Percentiles rank a stretch among this genome's conserved stretches.
phyloP scores from a whole-genome alignment of 2,888 invertebrate genomes.

The Cerastoderma edule region DNA sequence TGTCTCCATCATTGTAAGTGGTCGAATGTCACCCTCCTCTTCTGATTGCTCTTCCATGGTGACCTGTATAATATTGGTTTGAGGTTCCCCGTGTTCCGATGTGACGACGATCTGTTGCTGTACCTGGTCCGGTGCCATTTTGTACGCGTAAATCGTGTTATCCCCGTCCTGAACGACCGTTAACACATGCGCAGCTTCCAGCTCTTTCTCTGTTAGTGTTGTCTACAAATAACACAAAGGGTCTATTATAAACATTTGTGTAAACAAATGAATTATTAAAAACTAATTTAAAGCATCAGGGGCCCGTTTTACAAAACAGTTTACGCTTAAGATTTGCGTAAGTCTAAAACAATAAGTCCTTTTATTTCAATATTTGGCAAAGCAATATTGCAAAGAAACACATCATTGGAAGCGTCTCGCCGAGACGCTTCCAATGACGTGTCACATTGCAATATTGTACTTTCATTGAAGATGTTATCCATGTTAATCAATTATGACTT shows the following conservation, averaged over 20 bases:
- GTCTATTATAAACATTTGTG: not conserved
- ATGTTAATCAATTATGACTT: too few relatives aligned
- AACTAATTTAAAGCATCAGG: too few relatives aligned
- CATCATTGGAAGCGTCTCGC: too few relatives aligned
- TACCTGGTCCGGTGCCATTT: slow-evolving; percentile 25
- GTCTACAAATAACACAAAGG: slow-evolving; percentile 32
- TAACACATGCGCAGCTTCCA: slow-evolving; percentile 58
- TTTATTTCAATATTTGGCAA: not conserved
- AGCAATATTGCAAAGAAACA: not conserved
- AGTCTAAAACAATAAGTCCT: not conserved
- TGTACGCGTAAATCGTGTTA: slow-evolving; percentile 48
- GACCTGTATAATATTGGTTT: not conserved
- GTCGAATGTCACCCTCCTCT: not conserved
- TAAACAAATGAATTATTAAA: too few relatives aligned
- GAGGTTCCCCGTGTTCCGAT: not conserved
- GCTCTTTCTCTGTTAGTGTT: slow-evolving; percentile 56
- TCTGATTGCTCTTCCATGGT: not conserved
- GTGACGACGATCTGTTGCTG: slow-evolving; percentile 21
- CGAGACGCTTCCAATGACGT: too few relatives aligned
- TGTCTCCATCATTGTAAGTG: slow-evolving; percentile 19
- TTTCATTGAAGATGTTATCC: too few relatives aligned
- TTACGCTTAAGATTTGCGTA: not conserved
- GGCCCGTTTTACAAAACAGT: not conserved
- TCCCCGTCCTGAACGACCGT: slow-evolving; percentile 60
- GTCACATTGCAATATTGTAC: too few relatives aligned